phyloP scores from a whole-genome alignment of 2,797 vertebrate genomes.

The Siniperca undulata region DNA sequence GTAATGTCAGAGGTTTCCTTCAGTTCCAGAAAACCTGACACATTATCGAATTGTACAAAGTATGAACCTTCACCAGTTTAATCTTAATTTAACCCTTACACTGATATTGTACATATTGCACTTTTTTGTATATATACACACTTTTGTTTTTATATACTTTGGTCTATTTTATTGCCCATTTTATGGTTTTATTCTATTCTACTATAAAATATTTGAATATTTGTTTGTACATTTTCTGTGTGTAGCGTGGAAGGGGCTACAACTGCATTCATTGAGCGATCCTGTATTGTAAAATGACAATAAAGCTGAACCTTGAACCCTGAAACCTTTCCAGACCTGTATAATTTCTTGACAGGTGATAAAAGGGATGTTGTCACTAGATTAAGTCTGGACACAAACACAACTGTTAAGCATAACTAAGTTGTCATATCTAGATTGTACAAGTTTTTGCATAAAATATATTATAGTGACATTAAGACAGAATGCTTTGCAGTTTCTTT shows the following conservation, averaged over 20 bases:
- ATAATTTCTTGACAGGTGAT: background rate
- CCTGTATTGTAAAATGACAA: background rate
- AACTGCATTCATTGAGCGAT: background rate
- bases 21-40: conserved; percentile 15
- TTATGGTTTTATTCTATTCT: background rate
- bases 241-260: background rate
- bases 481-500: background rate
- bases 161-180: background rate
- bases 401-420: background rate
- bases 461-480: background rate
- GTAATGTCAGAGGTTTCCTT: conserved; percentile 27
- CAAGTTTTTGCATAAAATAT: background rate
- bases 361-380: background rate
- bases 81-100: background rate
- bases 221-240: background rate
- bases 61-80: background rate
- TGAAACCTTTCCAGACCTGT: background rate
- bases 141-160: background rate
- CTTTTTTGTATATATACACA: no score
- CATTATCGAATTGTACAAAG: background rate
- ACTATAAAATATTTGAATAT: background rate
- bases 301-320: background rate
- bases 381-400: background rate
- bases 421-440: background rate
- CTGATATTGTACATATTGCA: background rate